phyloP scores from a whole-genome alignment of 2,113 vertebrate species.

The Falcunculus frontatus region DNA sequence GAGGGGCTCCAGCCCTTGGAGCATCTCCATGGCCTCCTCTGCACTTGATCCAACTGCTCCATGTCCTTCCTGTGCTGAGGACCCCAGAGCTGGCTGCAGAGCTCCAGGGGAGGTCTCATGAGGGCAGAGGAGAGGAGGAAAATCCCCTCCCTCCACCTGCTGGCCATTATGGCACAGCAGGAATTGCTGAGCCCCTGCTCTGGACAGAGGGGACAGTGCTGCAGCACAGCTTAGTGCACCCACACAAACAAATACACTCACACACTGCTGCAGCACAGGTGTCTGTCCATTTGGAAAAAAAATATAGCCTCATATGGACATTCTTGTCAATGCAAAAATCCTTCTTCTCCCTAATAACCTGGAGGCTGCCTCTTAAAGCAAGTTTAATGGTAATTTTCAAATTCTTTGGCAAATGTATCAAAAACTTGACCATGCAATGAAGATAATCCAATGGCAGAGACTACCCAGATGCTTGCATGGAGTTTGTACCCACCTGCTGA shows the following conservation, averaged over 20 bases:
- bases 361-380: background rate
- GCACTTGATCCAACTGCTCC: fast-evolving
- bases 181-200: background rate
- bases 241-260: background rate
- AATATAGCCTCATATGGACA: background rate
- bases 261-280: background rate
- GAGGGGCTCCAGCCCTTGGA: background rate
- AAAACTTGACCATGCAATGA: background rate
- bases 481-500: background rate
- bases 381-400: background rate
- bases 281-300: background rate
- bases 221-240: fast-evolving
- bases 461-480: no score
- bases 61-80: background rate
- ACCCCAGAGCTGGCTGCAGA: background rate
- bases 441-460: background rate
- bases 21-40: background rate
- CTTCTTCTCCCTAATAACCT: background rate
- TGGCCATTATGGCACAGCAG: background rate
- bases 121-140: background rate
- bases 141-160: background rate
- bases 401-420: background rate
- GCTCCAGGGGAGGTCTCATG: background rate
- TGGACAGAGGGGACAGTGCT: background rate
- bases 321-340: background rate